These are phyloP conservation scores for Drosophila erecta DNA, from an alignment of 1,140 invertebrate genomes.

Conservation along the genomic window DNA sequence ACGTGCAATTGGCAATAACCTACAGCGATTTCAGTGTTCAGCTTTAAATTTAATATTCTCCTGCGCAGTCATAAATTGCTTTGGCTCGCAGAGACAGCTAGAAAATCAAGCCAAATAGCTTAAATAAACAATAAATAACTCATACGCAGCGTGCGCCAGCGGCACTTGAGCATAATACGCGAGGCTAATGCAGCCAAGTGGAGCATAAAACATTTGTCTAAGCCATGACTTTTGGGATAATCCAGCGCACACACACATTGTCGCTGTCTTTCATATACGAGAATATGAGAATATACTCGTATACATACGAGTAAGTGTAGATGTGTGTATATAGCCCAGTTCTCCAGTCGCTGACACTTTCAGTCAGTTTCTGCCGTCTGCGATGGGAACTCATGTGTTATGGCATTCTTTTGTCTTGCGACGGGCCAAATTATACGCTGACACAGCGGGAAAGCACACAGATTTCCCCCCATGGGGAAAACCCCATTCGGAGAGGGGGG, in stretches of 20 bases:
- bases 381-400: slow-evolving; percentile 30
- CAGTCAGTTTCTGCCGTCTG: slow-evolving; percentile 30
- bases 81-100: slow-evolving; percentile 38
- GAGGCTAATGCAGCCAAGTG: slow-evolving; percentile 61
- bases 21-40: neutral
- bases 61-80: slow-evolving; percentile 51
- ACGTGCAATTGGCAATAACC: neutral
- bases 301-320: neutral
- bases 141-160: slow-evolving; percentile 63
- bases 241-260: slow-evolving; percentile 31
- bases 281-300: slow-evolving; percentile 13
- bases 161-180: slow-evolving; percentile 48
- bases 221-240: slow-evolving; percentile 63
- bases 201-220: slow-evolving; percentile 67
- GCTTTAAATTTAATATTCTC: neutral
- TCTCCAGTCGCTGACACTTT: slow-evolving; percentile 53
- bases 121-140: slow-evolving; percentile 67
- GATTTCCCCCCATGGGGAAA: neutral
- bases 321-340: slow-evolving; percentile 12
- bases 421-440: slow-evolving; percentile 36
- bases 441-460: slow-evolving; percentile 25
- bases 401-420: slow-evolving; percentile 41
- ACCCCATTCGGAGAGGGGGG: neutral
- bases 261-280: neutral
- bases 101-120: slow-evolving; percentile 48